Percentiles rank a stretch among this genome's conserved stretches.
phyloP scores from a whole-genome alignment of 2,113 vertebrate genomes.

The Sterrhoptilus dennistouni region DNA sequence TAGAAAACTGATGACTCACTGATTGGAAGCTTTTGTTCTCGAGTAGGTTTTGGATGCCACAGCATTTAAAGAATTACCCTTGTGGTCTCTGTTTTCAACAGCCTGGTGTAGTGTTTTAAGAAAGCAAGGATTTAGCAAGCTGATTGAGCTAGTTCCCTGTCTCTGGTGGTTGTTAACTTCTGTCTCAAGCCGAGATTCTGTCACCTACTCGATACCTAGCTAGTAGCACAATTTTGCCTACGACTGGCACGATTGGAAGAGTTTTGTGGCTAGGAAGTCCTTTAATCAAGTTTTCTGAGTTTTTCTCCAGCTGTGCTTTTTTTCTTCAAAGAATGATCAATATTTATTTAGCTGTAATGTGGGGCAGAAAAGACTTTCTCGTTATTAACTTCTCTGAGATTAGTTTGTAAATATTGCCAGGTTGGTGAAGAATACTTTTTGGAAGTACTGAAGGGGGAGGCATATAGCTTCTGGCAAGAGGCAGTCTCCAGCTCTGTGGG shows the following conservation, averaged over 20 bases:
- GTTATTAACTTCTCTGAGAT: background rate
- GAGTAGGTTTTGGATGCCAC: background rate
- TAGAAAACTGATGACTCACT: background rate
- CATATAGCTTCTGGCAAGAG: background rate
- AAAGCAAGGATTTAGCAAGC: background rate
- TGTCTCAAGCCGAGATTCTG: background rate
- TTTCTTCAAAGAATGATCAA: background rate
- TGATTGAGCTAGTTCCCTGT: background rate
- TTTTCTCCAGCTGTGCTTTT: background rate
- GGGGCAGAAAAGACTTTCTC: background rate
- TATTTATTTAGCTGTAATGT: background rate
- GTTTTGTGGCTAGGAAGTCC: background rate
- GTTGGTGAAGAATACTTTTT: background rate
- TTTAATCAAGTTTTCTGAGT: background rate
- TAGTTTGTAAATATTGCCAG: background rate
- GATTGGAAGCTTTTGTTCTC: background rate
- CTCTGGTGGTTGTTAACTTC: background rate
- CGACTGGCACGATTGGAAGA: background rate
- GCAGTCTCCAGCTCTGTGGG: background rate
- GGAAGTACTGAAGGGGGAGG: background rate
- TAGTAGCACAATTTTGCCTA: background rate
- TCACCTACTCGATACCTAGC: background rate
- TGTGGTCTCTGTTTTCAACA: background rate
- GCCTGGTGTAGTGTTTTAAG: background rate
- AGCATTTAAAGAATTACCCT: background rate